These are phyloP conservation scores for Metalampra italica DNA, from an alignment of 2,888 invertebrate species.

Conservation along the genomic window DNA sequence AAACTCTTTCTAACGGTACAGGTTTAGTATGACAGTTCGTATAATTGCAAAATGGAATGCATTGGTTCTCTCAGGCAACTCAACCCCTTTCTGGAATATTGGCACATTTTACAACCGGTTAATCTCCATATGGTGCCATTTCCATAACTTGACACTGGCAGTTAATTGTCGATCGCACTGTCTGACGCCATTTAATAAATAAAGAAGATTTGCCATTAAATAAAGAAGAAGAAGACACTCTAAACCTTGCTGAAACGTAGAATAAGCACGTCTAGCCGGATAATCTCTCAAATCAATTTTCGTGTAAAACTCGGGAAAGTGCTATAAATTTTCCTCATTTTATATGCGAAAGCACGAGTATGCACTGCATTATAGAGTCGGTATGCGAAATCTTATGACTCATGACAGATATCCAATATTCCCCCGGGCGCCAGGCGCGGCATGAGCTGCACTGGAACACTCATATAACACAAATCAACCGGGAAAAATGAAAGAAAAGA, in stretches of 20 bases:
- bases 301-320: conserved; percentile 11
- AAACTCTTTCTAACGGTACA: background rate
- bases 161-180: too few species aligned
- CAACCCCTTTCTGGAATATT: too few species aligned
- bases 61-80: too few species aligned
- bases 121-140: too few species aligned
- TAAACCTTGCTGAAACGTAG: background rate
- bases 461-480: conserved; percentile 65
- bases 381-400: conserved; percentile 59
- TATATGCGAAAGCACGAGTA: conserved; percentile 30
- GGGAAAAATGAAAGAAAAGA: conserved; percentile 51
- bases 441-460: conserved; percentile 53
- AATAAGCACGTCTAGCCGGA: conserved; percentile 1
- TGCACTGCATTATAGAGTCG: conserved; percentile 50
- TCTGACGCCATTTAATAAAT: too few species aligned
- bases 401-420: conserved; percentile 70
- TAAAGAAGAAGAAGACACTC: too few species aligned
- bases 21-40: too few species aligned
- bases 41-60: too few species aligned
- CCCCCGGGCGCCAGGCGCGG: conserved; percentile 35
- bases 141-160: too few species aligned
- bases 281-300: conserved; percentile 22
- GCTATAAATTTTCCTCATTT: conserved; percentile 31
- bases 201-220: too few species aligned
- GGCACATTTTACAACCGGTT: too few species aligned